A percentile compares a stretch with the other conserved stretches of the same genome.
phyloP scores from a whole-genome alignment of 2,797 vertebrate species.

The Xenops minutus region DNA sequence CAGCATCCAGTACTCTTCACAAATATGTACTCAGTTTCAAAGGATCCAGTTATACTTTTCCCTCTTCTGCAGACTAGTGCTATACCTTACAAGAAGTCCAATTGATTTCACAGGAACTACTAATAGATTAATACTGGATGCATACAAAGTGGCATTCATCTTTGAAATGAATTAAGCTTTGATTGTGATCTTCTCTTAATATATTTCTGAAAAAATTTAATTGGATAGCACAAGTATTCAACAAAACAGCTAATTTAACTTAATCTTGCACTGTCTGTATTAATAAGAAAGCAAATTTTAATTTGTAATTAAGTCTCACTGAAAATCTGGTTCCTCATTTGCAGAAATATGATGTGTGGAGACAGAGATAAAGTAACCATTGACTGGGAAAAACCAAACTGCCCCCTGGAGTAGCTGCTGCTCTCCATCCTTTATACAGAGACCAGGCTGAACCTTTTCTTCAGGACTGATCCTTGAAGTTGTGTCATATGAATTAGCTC shows the following conservation, averaged over 20 bases:
- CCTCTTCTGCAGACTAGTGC: neutral
- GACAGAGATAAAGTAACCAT: neutral
- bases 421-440: neutral
- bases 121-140: neutral
- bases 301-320: neutral
- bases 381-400: neutral
- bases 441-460: neutral
- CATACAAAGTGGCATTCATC: neutral
- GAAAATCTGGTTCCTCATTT: neutral
- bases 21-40: neutral
- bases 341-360: neutral
- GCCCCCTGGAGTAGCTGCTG: neutral
- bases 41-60: neutral
- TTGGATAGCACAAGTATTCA: neutral
- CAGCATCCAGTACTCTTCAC: neutral
- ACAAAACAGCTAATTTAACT: slow-evolving; percentile 31
- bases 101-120: neutral
- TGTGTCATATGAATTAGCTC: neutral
- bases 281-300: neutral
- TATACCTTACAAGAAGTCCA: neutral
- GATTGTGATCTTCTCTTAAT: slow-evolving; percentile 19
- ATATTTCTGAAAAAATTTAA: neutral
- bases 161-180: slow-evolving; percentile 30
- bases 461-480: neutral
- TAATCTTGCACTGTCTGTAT: neutral